Conservation (phyloP, 2,888 invertebrate species). For the Dynastes maya region DNA sequence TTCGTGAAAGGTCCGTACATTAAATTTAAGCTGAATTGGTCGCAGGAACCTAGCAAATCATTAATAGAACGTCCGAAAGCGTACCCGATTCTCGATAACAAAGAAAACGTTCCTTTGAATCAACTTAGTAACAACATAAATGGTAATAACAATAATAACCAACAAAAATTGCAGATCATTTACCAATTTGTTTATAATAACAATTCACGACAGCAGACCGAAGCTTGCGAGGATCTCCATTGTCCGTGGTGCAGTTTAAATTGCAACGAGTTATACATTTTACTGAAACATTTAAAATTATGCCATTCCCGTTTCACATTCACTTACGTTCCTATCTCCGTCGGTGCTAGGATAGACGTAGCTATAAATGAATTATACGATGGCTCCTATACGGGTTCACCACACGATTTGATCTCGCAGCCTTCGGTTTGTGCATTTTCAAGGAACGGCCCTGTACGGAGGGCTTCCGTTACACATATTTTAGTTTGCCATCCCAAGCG, state of each 20-base stretch:
- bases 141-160: conserved; percentile 66
- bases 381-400: conserved; percentile 95
- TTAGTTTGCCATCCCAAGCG: conserved; percentile 84
- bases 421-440: conserved; percentile 82
- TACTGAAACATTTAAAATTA: conserved; percentile 93
- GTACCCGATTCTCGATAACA: conserved; percentile 68
- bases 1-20: conserved; percentile 87
- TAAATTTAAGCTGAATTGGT: conserved; percentile 90
- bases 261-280: conserved; percentile 88
- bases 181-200: conserved; percentile 98
- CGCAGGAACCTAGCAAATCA: conserved; percentile 79
- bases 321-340: conserved; percentile 85
- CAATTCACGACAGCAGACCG: conserved; percentile 95
- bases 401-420: conserved; percentile 87
- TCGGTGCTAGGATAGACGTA: conserved; percentile 92
- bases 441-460: conserved; percentile 79
- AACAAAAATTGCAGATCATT: conserved; percentile 84
- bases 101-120: conserved; percentile 67
- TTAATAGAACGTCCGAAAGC: conserved; percentile 79
- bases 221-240: conserved; percentile 92
- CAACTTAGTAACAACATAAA: conserved; percentile 66
- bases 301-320: conserved; percentile 96
- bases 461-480: conserved; percentile 85
- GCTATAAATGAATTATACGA: conserved; percentile 96
- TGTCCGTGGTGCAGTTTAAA: conserved; percentile 98